Percentiles rank a stretch among this genome's conserved stretches.
These are phyloP conservation scores for Falco berigora DNA, from an alignment of 2,797 vertebrate genomes.

Conservation along the genomic window DNA sequence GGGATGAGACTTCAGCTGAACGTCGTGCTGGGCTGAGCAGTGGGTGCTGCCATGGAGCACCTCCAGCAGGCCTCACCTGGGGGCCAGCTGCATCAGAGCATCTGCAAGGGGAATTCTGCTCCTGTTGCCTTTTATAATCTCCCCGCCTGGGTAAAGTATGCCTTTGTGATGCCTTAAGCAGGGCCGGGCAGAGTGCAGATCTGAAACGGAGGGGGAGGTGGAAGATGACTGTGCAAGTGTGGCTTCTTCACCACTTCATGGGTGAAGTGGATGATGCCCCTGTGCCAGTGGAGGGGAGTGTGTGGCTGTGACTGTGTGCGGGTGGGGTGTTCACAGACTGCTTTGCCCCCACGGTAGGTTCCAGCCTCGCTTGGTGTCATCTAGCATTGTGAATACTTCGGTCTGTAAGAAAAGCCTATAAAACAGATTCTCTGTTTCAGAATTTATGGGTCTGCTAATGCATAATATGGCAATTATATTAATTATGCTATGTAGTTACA, in stretches of 20 bases:
- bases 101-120: neutral
- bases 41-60: neutral
- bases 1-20: neutral
- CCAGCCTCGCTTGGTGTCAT: neutral
- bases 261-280: neutral
- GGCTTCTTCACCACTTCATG: too few relatives aligned
- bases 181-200: neutral
- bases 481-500: neutral
- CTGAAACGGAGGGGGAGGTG: neutral
- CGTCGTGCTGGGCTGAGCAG: rapidly evolving
- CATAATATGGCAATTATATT: neutral
- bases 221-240: neutral
- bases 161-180: neutral
- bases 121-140: neutral
- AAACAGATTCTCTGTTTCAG: neutral
- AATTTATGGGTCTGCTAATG: neutral
- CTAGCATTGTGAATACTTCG: neutral
- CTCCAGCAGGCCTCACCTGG: neutral
- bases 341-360: rapidly evolving
- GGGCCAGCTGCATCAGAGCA: neutral
- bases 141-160: rapidly evolving
- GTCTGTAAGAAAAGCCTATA: neutral
- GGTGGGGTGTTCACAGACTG: neutral
- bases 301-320: rapidly evolving
- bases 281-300: rapidly evolving